Evolutionary conservation across 2,113 vertebrate genomes (phyloP).

Genomic region (Varanus komodoensis): DNA sequence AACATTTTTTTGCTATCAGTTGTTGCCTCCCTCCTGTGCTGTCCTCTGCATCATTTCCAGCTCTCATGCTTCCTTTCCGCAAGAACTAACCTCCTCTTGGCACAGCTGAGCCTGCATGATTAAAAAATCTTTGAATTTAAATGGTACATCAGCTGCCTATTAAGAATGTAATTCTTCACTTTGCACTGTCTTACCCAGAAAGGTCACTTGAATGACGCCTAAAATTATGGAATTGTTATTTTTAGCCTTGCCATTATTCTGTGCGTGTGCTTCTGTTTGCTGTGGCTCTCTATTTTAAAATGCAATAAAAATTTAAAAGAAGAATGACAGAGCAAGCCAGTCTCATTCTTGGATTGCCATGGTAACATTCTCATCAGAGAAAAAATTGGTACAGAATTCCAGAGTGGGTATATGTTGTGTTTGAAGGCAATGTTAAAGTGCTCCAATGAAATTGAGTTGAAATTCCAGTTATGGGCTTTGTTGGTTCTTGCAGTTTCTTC

Average conservation of each 20-base stretch:
- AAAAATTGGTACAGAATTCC: conserved; percentile 16
- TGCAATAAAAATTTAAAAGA: background rate
- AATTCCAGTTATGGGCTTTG: background rate
- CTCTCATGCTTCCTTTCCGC: background rate
- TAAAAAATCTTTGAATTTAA: background rate
- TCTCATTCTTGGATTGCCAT: conserved; percentile 65
- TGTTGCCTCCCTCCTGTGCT: background rate
- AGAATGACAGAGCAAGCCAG: background rate
- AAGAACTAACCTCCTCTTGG: background rate
- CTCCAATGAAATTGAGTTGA: background rate
- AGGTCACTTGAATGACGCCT: conserved; percentile 55
- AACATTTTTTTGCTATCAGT: background rate
- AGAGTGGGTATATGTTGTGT: background rate
- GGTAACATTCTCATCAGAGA: conserved; percentile 63
- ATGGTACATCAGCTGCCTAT: background rate
- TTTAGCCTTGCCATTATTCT: conserved; percentile 30
- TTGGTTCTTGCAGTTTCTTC: background rate
- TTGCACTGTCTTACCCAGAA: background rate
- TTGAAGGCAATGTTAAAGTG: background rate
- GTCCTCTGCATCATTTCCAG: background rate
- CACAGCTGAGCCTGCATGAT: background rate
- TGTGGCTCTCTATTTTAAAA: conserved; percentile 48
- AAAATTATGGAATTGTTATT: conserved; percentile 21
- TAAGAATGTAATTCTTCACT: conserved; percentile 25
- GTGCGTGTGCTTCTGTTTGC: conserved; percentile 43